These are phyloP conservation scores for Delia radicum DNA, from an alignment of 1,140 invertebrate genomes.

Conservation along the genomic window DNA sequence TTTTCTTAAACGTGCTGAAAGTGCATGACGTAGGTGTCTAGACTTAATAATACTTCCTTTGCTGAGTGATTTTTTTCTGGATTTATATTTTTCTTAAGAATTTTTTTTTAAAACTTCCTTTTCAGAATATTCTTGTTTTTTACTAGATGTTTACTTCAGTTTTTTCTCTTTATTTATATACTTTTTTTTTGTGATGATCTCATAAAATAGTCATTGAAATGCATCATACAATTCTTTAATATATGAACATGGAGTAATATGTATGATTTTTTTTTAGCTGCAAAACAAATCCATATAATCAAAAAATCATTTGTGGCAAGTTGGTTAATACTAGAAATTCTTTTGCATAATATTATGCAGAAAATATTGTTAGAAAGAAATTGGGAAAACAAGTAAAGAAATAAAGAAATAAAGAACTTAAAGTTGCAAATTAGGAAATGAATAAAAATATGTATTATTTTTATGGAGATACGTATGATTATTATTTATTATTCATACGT, in stretches of 20 bases:
- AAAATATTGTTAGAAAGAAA: background rate
- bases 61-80: background rate
- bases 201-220: slow-evolving; percentile 18
- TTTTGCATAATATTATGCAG: background rate
- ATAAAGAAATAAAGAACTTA: background rate
- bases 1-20: slow-evolving; percentile 14
- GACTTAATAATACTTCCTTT: slow-evolving; percentile 54
- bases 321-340: background rate
- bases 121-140: slow-evolving; percentile 3
- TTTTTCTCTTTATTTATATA: background rate
- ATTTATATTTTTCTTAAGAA: slow-evolving; percentile 3
- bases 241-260: background rate
- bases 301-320: background rate
- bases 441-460: background rate
- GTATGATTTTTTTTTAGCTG: background rate
- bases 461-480: background rate
- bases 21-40: slow-evolving; percentile 55
- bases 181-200: background rate
- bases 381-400: background rate
- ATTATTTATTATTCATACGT: background rate
- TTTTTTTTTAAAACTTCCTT: slow-evolving; percentile 13
- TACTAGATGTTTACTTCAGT: background rate
- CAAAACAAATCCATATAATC: background rate
- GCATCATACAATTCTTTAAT: background rate
- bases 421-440: background rate